Evolutionary conservation across 2,113 vertebrate genomes (phyloP).

Genomic region (Scomber scombrus): DNA sequence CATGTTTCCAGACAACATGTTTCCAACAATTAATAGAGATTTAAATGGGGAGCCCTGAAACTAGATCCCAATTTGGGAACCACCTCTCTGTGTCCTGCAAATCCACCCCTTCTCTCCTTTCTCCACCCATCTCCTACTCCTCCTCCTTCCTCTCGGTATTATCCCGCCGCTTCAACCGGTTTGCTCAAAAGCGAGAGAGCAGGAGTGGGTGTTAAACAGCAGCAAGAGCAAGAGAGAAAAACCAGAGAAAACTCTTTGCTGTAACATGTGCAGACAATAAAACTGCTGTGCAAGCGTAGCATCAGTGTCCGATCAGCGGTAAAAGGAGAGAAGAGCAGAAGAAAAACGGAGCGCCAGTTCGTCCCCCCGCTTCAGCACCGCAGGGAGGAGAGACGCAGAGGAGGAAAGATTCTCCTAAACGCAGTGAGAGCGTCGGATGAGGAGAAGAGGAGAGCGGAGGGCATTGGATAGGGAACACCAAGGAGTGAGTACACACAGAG

Average conservation of each 20-base stretch:
- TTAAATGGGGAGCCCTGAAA: not conserved
- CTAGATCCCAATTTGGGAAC: conserved; percentile 6
- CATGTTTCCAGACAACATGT: too few species aligned
- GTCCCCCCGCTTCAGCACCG: conserved; percentile 47
- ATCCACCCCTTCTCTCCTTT: conserved; percentile 29
- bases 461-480: conserved; percentile 74
- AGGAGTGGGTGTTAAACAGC: conserved; percentile 21
- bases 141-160: conserved; percentile 41
- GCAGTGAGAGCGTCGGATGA: conserved; percentile 73
- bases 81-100: conserved; percentile 35
- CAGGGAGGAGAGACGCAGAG: conserved; percentile 62
- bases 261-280: conserved; percentile 6
- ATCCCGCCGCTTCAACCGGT: conserved; percentile 34
- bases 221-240: not conserved
- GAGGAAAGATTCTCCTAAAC: conserved; percentile 76
- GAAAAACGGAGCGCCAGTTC: conserved; percentile 63
- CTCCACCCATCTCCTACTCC: conserved; percentile 45
- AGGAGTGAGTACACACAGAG: conserved; percentile 65
- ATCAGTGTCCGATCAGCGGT: conserved; percentile 19
- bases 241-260: conserved; percentile 8
- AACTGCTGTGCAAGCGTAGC: not conserved
- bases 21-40: not conserved
- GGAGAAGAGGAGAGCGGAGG: conserved; percentile 80
- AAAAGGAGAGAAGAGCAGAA: conserved; percentile 27
- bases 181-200: conserved; percentile 62